Evolutionary conservation across 2,797 vertebrate genomes (phyloP).

Genomic region (Halcyon leucocephala): DNA sequence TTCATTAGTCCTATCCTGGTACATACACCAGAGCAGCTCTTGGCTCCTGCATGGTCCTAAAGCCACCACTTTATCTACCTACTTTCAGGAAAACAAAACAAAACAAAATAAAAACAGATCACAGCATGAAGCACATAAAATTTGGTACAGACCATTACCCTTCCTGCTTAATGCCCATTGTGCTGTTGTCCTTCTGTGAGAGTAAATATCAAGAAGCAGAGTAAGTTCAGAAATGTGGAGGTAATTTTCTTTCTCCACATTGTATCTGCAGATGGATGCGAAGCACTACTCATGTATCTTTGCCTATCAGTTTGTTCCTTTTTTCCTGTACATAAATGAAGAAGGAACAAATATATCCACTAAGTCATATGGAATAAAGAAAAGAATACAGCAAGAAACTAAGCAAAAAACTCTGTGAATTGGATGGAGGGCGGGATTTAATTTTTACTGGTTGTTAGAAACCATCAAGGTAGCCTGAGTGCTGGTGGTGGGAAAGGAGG

Average conservation of each 20-base stretch:
- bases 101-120: not conserved
- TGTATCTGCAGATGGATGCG: not conserved
- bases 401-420: not conserved
- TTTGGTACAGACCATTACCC: conserved; percentile 8
- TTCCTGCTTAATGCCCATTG: conserved; percentile 10
- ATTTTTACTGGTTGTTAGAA: not conserved
- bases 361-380: not conserved
- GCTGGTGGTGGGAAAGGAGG: not conserved
- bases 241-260: not conserved
- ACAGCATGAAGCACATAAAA: not conserved
- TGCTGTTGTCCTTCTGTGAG: conserved; percentile 18
- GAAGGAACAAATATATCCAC: not conserved
- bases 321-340: not conserved
- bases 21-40: not conserved
- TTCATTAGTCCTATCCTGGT: not conserved
- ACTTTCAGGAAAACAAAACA: not conserved
- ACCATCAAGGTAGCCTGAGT: not conserved
- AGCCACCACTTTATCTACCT: not conserved
- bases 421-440: not conserved
- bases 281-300: not conserved
- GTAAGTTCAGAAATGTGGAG: not conserved
- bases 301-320: not conserved
- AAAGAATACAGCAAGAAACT: not conserved
- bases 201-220: not conserved
- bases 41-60: not conserved